Percentiles rank a stretch among this genome's conserved stretches.
Evolutionary conservation across 92 coral and sea anemone species (phyloP).

Genomic region (Paragorgia papillata): DNA sequence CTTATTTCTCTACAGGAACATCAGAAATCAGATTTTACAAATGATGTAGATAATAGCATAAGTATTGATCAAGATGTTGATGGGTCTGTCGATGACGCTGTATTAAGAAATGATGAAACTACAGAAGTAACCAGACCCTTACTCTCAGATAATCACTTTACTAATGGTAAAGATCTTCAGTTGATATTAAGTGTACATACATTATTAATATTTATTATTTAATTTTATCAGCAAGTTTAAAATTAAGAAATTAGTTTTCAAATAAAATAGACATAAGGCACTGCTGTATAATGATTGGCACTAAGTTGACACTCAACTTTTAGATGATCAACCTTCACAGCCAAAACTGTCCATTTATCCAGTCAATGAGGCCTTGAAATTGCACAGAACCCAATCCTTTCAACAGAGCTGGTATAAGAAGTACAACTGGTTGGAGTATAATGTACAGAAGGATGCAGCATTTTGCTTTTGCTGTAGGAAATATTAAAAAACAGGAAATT

Average conservation of each 20-base stretch:
- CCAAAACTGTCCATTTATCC: constrained; percentile 10
- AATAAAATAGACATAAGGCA: too few relatives aligned
- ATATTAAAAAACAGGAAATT: constrained; percentile 12
- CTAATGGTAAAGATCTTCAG: constrained; percentile 1
- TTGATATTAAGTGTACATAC: background rate
- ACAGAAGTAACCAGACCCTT: constrained; percentile 5
- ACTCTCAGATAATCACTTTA: constrained; percentile 11
- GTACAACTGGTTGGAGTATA: constrained; percentile 17
- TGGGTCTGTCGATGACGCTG: background rate
- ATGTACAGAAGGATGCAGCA: too few relatives aligned
- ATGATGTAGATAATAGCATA: constrained; percentile 3
- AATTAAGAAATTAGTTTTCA: background rate
- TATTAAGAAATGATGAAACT: background rate
- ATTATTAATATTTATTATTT: constrained; percentile 4
- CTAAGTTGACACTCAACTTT: background rate
- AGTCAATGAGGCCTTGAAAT: constrained; percentile 1
- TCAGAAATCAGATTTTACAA: constrained; percentile 7
- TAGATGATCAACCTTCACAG: constrained; percentile 13
- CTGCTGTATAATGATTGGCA: background rate
- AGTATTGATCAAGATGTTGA: background rate
- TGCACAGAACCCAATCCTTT: constrained; percentile 5
- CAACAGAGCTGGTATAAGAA: constrained; percentile 1
- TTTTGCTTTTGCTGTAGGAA: constrained; percentile 4
- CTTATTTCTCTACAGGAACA: constrained; percentile 5
- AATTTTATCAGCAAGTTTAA: background rate